Conservation (phyloP, 2,797 vertebrate genomes). For the Chaetophractus vellerosus region DNA sequence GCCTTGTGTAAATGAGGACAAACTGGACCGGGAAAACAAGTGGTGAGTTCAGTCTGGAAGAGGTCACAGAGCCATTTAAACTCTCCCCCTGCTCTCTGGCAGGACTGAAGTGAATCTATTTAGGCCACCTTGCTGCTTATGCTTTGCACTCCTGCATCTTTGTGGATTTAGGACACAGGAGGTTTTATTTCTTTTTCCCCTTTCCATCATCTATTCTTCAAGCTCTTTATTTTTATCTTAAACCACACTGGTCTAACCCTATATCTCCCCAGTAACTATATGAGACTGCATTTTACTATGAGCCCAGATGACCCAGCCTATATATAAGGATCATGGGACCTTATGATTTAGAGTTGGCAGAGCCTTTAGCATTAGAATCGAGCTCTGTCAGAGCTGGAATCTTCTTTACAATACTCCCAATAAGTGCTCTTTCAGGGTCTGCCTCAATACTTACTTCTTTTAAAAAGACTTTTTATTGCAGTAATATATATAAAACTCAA, state of each 20-base stretch:
- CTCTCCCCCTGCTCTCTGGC: not conserved
- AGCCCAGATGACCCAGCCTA: not conserved
- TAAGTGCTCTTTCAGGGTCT: not conserved
- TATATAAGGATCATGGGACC: not conserved
- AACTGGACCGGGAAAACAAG: not conserved
- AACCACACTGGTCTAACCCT: not conserved
- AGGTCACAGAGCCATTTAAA: not conserved
- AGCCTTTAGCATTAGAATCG: not conserved
- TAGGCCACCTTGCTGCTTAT: not conserved
- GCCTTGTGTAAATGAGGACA: not conserved
- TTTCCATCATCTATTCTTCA: not conserved
- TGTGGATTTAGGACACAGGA: not conserved
- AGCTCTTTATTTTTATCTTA: constrained; percentile 24
- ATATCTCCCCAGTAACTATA: not conserved
- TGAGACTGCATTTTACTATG: not conserved
- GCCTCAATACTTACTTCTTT: not conserved
- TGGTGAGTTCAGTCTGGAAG: not conserved
- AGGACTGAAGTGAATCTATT: not conserved
- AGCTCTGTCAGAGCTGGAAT: not conserved
- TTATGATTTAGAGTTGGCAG: not conserved
- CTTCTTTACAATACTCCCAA: not conserved
- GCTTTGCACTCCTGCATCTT: not conserved
- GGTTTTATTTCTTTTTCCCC: not conserved
- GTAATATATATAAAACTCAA: not conserved
- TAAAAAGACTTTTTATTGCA: not conserved